Evolutionary conservation across 2,113 vertebrate species (phyloP).

Genomic region (Centropus unirufus): DNA sequence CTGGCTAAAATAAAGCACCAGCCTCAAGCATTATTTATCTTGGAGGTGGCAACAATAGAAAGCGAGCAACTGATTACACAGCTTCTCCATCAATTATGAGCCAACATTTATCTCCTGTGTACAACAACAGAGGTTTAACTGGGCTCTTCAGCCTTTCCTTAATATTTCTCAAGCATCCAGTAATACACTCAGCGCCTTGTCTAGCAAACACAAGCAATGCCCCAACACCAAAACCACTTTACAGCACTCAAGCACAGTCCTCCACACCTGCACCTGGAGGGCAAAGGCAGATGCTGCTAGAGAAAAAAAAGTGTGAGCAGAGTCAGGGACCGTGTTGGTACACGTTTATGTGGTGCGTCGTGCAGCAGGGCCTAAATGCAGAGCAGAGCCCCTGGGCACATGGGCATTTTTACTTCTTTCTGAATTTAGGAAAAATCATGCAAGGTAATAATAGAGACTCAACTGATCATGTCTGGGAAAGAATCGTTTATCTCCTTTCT

Average conservation of each 20-base stretch:
- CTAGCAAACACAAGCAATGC: neutral
- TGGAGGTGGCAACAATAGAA: constrained; percentile 37
- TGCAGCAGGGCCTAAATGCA: neutral
- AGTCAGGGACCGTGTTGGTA: neutral
- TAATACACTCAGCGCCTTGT: neutral
- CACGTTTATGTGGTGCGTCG: neutral
- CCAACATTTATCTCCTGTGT: neutral
- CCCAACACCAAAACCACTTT: neutral
- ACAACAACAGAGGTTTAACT: neutral
- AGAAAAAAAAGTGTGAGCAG: neutral
- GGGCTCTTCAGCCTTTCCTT: neutral
- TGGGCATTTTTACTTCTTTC: neutral
- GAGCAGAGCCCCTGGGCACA: neutral
- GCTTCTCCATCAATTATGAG: constrained; percentile 4
- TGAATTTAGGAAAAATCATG: neutral
- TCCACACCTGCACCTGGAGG: constrained; percentile 51
- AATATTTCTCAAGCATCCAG: neutral
- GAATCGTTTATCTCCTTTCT: neutral
- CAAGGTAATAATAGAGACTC: neutral
- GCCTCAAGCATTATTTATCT: neutral
- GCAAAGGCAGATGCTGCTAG: neutral
- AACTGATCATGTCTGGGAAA: neutral
- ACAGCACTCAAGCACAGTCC: neutral
- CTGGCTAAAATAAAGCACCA: neutral
- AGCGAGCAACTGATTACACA: neutral